Percentiles rank a stretch among this genome's conserved stretches.
These are phyloP conservation scores for Steinernema hermaphroditum DNA, from an alignment of 2,888 invertebrate genomes.

Conservation along the genomic window DNA sequence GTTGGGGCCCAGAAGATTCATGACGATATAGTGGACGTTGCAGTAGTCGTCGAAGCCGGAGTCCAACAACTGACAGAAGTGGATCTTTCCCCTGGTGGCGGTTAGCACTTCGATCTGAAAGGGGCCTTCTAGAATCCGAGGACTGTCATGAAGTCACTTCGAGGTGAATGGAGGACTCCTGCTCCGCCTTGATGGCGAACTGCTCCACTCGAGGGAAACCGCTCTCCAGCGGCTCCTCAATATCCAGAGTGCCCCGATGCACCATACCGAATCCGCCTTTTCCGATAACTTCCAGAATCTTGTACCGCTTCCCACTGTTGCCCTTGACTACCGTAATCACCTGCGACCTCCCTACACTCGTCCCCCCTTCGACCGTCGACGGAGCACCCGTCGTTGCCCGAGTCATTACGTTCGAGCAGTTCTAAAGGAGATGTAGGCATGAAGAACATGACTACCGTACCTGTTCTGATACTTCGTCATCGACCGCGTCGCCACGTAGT, in stretches of 20 bases:
- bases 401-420: too few relatives aligned
- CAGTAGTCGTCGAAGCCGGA: neutral
- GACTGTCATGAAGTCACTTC: neutral
- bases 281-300: conserved; percentile 12
- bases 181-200: conserved; percentile 16
- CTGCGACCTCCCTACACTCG: too few relatives aligned
- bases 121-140: neutral
- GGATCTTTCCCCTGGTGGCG: neutral
- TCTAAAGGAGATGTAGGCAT: too few relatives aligned
- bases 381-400: too few relatives aligned
- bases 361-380: too few relatives aligned
- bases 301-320: neutral
- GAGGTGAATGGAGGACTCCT: conserved; percentile 5
- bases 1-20: conserved; percentile 32
- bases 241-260: neutral
- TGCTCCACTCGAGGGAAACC: neutral
- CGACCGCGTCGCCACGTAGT: too few relatives aligned
- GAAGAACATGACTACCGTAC: too few relatives aligned
- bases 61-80: conserved; percentile 23
- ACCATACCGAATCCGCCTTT: conserved; percentile 27
- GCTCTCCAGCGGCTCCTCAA: neutral
- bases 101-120: conserved; percentile 2
- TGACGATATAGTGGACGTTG: conserved; percentile 31
- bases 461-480: too few relatives aligned
- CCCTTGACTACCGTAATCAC: neutral